phyloP scores from a whole-genome alignment of 2,888 invertebrate genomes.

The Dione juno region DNA sequence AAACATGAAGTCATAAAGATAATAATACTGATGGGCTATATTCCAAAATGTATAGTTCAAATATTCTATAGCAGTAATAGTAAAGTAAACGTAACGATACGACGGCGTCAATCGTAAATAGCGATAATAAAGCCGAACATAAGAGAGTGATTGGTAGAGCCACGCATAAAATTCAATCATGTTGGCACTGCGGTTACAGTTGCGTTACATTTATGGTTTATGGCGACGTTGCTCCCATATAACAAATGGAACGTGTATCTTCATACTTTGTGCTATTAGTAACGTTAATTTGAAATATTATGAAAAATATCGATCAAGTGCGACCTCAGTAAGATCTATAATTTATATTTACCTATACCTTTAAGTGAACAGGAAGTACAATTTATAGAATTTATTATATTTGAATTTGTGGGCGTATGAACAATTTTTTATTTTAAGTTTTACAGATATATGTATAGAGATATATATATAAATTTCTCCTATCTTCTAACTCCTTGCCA shows the following conservation, averaged over 20 bases:
- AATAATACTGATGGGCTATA: background rate
- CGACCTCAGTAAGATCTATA: too few relatives aligned
- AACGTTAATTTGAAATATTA: constrained; percentile 47
- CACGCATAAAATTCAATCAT: constrained; percentile 79
- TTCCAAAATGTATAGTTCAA: background rate
- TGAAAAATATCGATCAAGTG: too few relatives aligned
- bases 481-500: too few relatives aligned
- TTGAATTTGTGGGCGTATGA: too few relatives aligned
- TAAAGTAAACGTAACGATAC: constrained; percentile 20
- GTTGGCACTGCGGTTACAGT: constrained; percentile 64
- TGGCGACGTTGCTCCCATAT: constrained; percentile 78
- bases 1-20: too few relatives aligned
- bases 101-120: constrained; percentile 41
- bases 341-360: too few relatives aligned
- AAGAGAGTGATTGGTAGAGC: constrained; percentile 57
- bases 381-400: too few relatives aligned
- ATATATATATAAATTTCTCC: too few relatives aligned
- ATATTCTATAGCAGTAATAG: constrained; percentile 4
- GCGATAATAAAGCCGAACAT: constrained; percentile 46
- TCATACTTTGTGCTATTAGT: constrained; percentile 1
- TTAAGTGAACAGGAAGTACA: too few relatives aligned
- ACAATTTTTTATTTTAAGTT: too few relatives aligned
- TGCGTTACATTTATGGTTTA: constrained; percentile 72
- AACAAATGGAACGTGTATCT: constrained; percentile 17
- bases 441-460: too few relatives aligned